Conservation (phyloP, 2,797 vertebrate species). For the Oreochromis mossambicus region DNA sequence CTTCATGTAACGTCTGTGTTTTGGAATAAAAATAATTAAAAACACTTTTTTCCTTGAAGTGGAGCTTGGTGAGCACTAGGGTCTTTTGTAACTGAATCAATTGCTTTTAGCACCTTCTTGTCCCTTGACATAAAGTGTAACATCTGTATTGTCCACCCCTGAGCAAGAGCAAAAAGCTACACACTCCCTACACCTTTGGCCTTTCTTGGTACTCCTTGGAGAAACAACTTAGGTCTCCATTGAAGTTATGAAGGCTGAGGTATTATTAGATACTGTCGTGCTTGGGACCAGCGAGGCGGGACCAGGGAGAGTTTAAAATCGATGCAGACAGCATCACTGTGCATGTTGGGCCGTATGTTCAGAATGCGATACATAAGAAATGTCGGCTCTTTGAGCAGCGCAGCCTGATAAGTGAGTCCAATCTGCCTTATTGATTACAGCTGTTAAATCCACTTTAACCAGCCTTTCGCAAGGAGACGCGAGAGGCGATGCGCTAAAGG, state of each 20-base stretch:
- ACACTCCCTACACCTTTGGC: background rate
- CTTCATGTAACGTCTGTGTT: background rate
- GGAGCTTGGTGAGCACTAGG: background rate
- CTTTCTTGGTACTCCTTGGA: constrained; percentile 7
- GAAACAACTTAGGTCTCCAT: constrained; percentile 6
- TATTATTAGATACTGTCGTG: constrained; percentile 36
- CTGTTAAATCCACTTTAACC: constrained; percentile 31
- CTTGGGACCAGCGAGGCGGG: background rate
- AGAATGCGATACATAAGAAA: constrained; percentile 25
- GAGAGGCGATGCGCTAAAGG: background rate
- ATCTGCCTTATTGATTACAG: constrained; percentile 35
- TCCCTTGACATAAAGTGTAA: background rate
- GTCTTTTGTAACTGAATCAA: background rate
- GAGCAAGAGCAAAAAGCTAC: background rate
- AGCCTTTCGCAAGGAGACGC: background rate
- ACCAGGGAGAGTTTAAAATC: constrained; percentile 16
- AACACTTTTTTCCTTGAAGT: background rate
- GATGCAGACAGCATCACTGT: constrained; percentile 7
- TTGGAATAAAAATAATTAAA: accelerated
- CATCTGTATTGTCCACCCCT: background rate
- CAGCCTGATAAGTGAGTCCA: constrained; percentile 16
- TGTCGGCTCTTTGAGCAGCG: background rate
- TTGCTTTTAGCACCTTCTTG: background rate
- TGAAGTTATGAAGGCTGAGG: background rate
- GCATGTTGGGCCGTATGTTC: constrained; percentile 11